A percentile compares a stretch with the other conserved stretches of the same genome.
Evolutionary conservation across 2,888 invertebrate species (phyloP).

Genomic region (Scaptodrosophila latifasciaeformis): DNA sequence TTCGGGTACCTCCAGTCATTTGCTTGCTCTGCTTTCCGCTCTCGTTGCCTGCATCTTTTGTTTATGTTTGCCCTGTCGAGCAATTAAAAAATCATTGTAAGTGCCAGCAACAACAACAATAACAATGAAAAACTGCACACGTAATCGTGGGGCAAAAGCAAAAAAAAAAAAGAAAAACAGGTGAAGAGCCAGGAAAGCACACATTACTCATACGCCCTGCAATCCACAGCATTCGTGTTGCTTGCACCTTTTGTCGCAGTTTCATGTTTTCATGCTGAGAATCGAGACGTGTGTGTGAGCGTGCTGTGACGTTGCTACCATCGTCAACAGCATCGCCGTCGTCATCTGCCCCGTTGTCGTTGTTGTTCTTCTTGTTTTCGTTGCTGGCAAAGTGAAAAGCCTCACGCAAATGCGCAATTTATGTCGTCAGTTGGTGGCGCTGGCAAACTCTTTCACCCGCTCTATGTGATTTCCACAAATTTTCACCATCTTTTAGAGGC

Average conservation of each 20-base stretch:
- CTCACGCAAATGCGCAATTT: slow-evolving; percentile 52
- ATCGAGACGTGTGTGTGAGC: too few relatives aligned
- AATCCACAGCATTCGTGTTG: not conserved
- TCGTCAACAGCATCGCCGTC: not conserved
- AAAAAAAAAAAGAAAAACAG: too few relatives aligned
- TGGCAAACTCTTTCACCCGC: too few relatives aligned
- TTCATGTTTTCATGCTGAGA: too few relatives aligned
- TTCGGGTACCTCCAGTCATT: too few relatives aligned
- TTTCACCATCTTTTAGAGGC: slow-evolving; percentile 1
- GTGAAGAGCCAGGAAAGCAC: too few relatives aligned
- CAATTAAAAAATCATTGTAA: slow-evolving; percentile 45
- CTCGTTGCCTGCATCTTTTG: slow-evolving; percentile 10
- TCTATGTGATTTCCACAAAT: too few relatives aligned
- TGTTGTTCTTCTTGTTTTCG: not conserved
- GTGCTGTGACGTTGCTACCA: too few relatives aligned
- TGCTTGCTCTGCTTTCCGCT: too few relatives aligned
- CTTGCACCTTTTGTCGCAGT: not conserved
- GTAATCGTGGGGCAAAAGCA: not conserved
- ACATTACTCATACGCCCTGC: slow-evolving; percentile 11
- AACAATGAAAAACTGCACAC: slow-evolving; percentile 6
- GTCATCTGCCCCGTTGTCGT: not conserved
- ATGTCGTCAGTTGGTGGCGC: slow-evolving; percentile 33
- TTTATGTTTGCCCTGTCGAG: slow-evolving; percentile 37
- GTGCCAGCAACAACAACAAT: slow-evolving; percentile 21
- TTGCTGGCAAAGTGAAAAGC: slow-evolving; percentile 2